Evolutionary conservation across 2,888 invertebrate species (phyloP), one percentile per base, ranked within the genome.

Genomic region (Apoderus coryli): DNA sequence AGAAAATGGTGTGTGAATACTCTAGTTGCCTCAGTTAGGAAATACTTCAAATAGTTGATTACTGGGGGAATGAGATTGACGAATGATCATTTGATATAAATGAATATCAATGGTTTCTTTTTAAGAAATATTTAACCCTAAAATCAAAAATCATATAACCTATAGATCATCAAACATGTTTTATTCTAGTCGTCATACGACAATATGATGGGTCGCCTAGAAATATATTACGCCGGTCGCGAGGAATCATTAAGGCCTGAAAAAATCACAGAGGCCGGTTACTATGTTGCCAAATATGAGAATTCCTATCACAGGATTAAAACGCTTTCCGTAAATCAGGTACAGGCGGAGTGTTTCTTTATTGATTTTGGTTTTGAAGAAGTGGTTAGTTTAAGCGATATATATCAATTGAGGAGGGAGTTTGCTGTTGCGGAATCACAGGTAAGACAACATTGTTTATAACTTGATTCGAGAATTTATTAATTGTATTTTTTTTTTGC

Each of bases 281-380:
- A 60, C 35, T 68, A 66, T 38, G 50, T 52, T 6, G 60, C 60
- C 0, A 44, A 57, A 4, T 52, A 51, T 27, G 59, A 63, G 1
- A 52, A 50, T n/a, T 50, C 48, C 0, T 67, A 64, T 29, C 26
- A 13, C 16, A 34, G 68, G 22, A 61, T 66, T 2, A 47, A 57
- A 13, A 59, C 60, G 4, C 38, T 59, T 22, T 55, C 41, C n/a
- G 33, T 44, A 2, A 32, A 37, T 1, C 44, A 44, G 4, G 53
- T 43, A 5, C 39, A 42, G 5, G 46, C 54, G 4, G 42, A 45
- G 22, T 76, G 76, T 30, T 76, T 76, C 42, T 71, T 80, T 37
- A 74, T 84, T 6, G 85, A 85, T 53, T 72, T 68, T 40, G 84
- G 84, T 0, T 79, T 78, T 41, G 73, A 72, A 37, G 72, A 72